These are phyloP conservation scores for Brachionus angularis DNA, from an alignment of 1,140 invertebrate species.

Conservation along the genomic window DNA sequence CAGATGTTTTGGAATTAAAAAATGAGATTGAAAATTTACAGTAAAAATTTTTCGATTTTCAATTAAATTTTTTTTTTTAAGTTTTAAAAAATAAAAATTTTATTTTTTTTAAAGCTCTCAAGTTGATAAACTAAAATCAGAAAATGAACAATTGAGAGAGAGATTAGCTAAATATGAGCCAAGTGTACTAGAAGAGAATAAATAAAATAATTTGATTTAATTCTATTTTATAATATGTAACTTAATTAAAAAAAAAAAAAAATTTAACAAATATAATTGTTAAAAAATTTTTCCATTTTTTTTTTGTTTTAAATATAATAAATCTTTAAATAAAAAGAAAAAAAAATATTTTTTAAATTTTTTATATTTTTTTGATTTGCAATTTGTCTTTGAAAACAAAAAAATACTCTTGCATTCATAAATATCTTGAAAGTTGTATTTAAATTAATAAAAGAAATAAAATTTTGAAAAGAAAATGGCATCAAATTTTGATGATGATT, in stretches of 20 bases:
- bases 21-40: slow-evolving; percentile 40
- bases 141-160: slow-evolving; percentile 54
- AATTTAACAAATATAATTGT: no score
- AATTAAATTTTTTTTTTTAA: neutral
- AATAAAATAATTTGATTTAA: neutral
- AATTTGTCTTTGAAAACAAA: no score
- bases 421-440: neutral
- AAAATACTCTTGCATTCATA: no score
- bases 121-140: slow-evolving; percentile 56
- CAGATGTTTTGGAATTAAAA: slow-evolving; percentile 46
- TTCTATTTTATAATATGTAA: neutral
- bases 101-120: slow-evolving; percentile 50
- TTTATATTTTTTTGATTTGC: neutral
- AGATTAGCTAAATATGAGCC: slow-evolving; percentile 39
- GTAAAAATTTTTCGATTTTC: slow-evolving; percentile 9
- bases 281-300: neutral
- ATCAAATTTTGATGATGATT: slow-evolving; percentile 33
- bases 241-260: no score
- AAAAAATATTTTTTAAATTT: neutral
- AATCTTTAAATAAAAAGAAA: neutral
- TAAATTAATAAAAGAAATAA: neutral
- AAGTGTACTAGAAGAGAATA: neutral
- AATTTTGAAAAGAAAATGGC: slow-evolving; percentile 4
- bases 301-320: neutral
- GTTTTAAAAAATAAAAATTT: no score